Evolutionary conservation across 1,140 invertebrate species (phyloP), one percentile per base, ranked within the genome.

Genomic region (Drosophila albomicans): DNA sequence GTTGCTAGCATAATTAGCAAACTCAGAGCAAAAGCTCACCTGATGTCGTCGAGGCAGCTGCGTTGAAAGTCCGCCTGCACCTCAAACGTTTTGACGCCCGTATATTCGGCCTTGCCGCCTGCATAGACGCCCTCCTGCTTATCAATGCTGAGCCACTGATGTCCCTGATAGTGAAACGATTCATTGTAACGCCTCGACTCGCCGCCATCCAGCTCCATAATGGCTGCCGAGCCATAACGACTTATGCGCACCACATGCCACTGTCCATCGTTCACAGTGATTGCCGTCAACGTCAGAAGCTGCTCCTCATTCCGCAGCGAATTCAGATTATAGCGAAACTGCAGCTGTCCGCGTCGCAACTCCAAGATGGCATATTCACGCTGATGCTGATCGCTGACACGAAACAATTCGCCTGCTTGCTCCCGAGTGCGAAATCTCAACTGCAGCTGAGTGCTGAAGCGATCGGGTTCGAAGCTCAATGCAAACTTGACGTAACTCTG

Each of bases 401-500:
- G 91, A 79, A 95, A 95, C 5, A 95, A 90, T 85, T 95, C 94
- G 5, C 95, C 95, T 43, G 94, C 93, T 62, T 92, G 93, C 78
- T 96, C 94, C 32, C 96, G 92, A 0, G 96, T 96, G 15, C 96
- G 92, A 91, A 96, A 96, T 61, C 94, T 93, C 61, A 96, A 81
- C 81, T 96, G 95, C 58, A 96, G 93, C 69, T 95, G 93, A 2
- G 95, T 95, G 49, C 92, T 92, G 73, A 95, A 95, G 0, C 94
- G 91, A 91, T 95, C 94, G 11, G 95, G 95, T 58, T 95, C 94
- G 80, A 96, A 95, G 30, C 94, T 95, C 28, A 96, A 91, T 6
- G 94, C 94, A 92, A 96, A 96, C 73, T 95, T 95, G 6, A 96
- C 94, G 91, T 95, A 96, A 59, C 95, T 95, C 70, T 94, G 94